These are phyloP conservation scores for Cyclophora albipunctata DNA, from an alignment of 2,888 invertebrate genomes.

Conservation along the genomic window DNA sequence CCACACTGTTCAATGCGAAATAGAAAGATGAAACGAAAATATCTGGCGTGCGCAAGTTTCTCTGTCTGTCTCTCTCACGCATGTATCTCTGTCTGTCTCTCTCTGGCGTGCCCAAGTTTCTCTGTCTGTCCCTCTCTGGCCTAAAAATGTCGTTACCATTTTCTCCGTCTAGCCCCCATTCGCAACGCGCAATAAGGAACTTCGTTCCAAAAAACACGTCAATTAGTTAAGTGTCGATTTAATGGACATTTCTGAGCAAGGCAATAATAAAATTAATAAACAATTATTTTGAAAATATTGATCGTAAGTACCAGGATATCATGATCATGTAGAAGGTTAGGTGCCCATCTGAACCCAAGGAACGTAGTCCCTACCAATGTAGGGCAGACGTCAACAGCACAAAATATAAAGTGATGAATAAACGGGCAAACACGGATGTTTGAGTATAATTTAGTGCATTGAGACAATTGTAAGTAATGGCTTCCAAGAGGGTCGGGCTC, in stretches of 20 bases:
- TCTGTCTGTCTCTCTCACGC: too few relatives aligned
- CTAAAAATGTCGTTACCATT: too few relatives aligned
- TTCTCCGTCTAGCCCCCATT: neutral
- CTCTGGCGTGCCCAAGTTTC: too few relatives aligned
- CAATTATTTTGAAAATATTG: neutral
- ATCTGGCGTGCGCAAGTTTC: too few relatives aligned
- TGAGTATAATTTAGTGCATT: conserved; percentile 5
- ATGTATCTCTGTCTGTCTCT: too few relatives aligned
- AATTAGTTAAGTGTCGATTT: too few relatives aligned
- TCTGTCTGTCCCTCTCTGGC: too few relatives aligned
- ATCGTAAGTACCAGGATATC: neutral
- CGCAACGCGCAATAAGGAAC: neutral
- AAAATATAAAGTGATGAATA: neutral
- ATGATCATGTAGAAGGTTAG: neutral
- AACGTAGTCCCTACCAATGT: too few relatives aligned
- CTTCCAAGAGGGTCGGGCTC: conserved; percentile 13
- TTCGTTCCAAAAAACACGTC: neutral
- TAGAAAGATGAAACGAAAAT: too few relatives aligned
- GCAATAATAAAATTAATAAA: neutral
- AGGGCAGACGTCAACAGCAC: too few relatives aligned
- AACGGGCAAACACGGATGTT: conserved; percentile 9
- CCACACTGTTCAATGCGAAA: too few relatives aligned
- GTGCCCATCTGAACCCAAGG: too few relatives aligned
- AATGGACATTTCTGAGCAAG: neutral
- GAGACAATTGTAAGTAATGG: conserved; percentile 17